A percentile compares a stretch with the other conserved stretches of the same genome.
These are phyloP conservation scores for Himalopsyche anomala DNA, from an alignment of 2,888 invertebrate species.

Conservation along the genomic window DNA sequence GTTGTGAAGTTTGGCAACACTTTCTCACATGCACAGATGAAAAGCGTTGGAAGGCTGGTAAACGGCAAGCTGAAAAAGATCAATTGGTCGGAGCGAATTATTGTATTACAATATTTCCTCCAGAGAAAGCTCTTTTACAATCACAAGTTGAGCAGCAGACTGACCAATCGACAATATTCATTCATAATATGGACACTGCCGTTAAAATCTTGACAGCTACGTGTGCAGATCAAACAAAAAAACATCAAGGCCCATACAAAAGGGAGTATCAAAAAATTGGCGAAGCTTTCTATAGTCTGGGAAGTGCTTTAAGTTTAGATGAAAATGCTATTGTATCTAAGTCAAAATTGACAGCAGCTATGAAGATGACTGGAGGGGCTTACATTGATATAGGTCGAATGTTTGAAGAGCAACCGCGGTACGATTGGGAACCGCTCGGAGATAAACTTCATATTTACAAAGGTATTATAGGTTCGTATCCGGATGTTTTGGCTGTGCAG, in stretches of 20 bases:
- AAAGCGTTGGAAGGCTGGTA: constrained; percentile 97
- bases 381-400: constrained; percentile 93
- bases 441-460: constrained; percentile 96
- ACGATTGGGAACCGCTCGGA: constrained; percentile 92
- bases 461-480: constrained; percentile 92
- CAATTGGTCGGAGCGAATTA: constrained; percentile 92
- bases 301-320: constrained; percentile 89
- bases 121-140: constrained; percentile 85
- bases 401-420: constrained; percentile 93
- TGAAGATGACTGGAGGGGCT: constrained; percentile 91
- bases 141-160: constrained; percentile 88
- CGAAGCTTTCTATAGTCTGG: constrained; percentile 89
- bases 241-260: constrained; percentile 89
- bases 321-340: constrained; percentile 80
- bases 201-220: constrained; percentile 89
- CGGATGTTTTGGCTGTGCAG: constrained; percentile 92
- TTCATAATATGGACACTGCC: constrained; percentile 90
- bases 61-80: constrained; percentile 96
- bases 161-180: constrained; percentile 89
- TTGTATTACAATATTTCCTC: constrained; percentile 92
- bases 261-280: constrained; percentile 95
- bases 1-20: constrained; percentile 96
- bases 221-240: constrained; percentile 90
- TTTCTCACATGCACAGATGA: constrained; percentile 98
- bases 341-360: constrained; percentile 85